These are phyloP conservation scores for Syrmaticus mikado DNA, from an alignment of 2,113 vertebrate genomes.

Conservation along the genomic window DNA sequence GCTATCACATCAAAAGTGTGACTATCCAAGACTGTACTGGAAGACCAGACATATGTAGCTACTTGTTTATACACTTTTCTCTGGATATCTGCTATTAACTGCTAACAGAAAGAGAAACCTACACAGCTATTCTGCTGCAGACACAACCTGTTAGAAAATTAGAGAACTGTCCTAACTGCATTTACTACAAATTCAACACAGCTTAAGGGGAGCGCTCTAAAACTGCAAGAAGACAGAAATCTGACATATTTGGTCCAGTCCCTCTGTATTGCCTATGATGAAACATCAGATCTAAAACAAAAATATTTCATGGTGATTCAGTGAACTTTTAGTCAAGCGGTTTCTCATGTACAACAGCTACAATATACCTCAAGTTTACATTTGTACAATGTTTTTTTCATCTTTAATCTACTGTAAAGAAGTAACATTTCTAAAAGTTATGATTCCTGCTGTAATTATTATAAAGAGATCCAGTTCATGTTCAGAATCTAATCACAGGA, in stretches of 20 bases:
- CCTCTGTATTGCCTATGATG: not conserved
- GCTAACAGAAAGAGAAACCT: not conserved
- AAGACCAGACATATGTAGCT: not conserved
- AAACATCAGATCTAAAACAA: not conserved
- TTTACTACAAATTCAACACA: not conserved
- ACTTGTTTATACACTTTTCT: not conserved
- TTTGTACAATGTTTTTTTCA: not conserved
- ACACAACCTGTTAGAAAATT: not conserved
- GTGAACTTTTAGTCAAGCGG: not conserved
- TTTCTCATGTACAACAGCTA: not conserved
- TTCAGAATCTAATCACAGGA: not conserved
- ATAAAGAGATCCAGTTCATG: not conserved
- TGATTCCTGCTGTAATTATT: not conserved
- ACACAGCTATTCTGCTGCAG: not conserved
- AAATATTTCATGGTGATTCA: not conserved
- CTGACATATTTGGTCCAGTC: not conserved
- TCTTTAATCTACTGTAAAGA: not conserved
- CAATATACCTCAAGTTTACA: not conserved
- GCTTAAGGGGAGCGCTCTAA: not conserved
- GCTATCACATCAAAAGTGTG: not conserved
- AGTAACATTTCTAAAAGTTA: not conserved
- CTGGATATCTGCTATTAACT: not conserved
- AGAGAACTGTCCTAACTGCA: not conserved
- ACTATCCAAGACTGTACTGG: not conserved
- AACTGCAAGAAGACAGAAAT: not conserved